These are phyloP conservation scores for Periplaneta americana DNA, from an alignment of 1,140 invertebrate genomes.

Conservation along the genomic window DNA sequence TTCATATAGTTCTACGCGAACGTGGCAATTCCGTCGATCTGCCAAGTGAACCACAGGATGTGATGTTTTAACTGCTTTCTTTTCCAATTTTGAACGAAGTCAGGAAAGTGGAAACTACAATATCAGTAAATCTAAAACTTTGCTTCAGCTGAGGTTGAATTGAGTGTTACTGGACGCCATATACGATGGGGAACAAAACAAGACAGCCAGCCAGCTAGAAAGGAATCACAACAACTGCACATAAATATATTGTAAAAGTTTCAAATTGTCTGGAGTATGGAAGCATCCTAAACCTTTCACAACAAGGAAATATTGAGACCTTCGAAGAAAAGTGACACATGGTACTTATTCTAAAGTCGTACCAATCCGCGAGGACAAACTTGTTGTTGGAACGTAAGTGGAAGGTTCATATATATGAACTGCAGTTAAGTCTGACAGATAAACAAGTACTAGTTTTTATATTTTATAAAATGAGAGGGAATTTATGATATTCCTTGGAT, in stretches of 20 bases:
- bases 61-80: neutral
- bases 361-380: too few species aligned
- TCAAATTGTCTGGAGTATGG: neutral
- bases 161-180: neutral
- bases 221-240: neutral
- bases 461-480: too few species aligned
- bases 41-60: neutral
- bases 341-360: neutral
- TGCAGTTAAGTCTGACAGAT: too few species aligned
- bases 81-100: neutral
- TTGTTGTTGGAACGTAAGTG: too few species aligned
- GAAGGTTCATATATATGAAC: too few species aligned
- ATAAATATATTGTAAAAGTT: neutral
- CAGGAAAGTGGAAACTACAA: neutral
- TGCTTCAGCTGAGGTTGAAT: neutral
- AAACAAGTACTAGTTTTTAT: too few species aligned
- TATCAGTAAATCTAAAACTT: neutral
- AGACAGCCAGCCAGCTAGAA: neutral
- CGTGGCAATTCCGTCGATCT: neutral
- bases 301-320: neutral
- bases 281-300: neutral
- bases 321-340: neutral
- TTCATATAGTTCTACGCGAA: too few species aligned
- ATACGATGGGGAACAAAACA: neutral
- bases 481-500: too few species aligned